A percentile compares a stretch with the other conserved stretches of the same genome.
These are phyloP conservation scores for Thelaira solivaga DNA, from an alignment of 2,888 invertebrate species.

Conservation along the genomic window DNA sequence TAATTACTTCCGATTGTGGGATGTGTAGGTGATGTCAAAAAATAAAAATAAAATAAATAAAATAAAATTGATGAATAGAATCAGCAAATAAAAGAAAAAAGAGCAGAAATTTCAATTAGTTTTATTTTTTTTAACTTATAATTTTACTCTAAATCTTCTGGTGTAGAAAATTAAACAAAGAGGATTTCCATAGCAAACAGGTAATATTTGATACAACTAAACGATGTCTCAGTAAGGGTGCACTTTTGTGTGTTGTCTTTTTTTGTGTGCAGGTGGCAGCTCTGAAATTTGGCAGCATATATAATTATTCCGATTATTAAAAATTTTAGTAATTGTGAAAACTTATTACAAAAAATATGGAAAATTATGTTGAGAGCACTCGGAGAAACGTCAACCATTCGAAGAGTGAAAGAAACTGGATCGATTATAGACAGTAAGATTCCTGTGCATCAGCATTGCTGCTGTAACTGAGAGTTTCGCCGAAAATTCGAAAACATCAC, in stretches of 20 bases:
- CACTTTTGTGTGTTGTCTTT: no score
- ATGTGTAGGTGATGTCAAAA: neutral
- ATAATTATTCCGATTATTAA: no score
- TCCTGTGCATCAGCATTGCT: neutral
- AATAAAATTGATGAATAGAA: slow-evolving; percentile 21
- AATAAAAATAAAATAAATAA: slow-evolving; percentile 17
- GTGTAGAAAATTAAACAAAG: neutral
- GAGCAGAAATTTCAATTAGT: slow-evolving; percentile 2
- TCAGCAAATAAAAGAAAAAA: neutral
- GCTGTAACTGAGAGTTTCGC: neutral
- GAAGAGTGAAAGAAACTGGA: neutral
- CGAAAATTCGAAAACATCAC: neutral
- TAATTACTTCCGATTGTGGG: slow-evolving; percentile 53
- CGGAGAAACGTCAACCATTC: neutral
- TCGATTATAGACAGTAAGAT: neutral
- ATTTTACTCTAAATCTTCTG: neutral
- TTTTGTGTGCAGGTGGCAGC: no score
- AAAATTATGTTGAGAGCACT: no score
- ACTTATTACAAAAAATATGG: no score
- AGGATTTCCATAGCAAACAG: no score
- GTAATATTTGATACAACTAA: no score
- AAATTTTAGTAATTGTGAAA: no score
- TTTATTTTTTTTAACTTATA: no score
- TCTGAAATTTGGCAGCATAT: no score
- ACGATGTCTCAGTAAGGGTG: no score